Percentiles rank a stretch among this genome's conserved stretches.
Evolutionary conservation across 2,797 vertebrate genomes (phyloP).

Genomic region (Siniperca obscura): DNA sequence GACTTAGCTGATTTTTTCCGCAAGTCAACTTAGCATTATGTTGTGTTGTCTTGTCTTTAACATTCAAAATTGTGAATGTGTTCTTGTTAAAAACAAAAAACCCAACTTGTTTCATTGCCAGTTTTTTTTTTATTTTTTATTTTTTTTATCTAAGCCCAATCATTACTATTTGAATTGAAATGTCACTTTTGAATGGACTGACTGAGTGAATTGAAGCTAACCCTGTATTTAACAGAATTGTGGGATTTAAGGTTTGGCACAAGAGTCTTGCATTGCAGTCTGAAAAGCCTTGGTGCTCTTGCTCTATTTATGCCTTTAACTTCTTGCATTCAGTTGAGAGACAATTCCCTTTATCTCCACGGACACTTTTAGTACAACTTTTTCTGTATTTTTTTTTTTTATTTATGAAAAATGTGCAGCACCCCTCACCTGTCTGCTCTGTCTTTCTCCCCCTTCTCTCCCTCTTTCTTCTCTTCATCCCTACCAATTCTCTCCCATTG

Average conservation of each 20-base stretch:
- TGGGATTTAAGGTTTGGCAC: neutral
- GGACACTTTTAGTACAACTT: neutral
- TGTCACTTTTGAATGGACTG: neutral
- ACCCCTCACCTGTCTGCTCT: constrained; percentile 43
- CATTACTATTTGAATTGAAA: neutral
- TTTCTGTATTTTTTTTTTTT: constrained; percentile 17
- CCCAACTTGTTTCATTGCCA: neutral
- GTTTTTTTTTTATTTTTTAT: neutral
- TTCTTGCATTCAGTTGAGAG: neutral
- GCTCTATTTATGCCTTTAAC: neutral
- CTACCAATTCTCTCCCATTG: neutral
- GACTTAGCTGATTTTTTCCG: neutral
- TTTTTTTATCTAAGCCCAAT: neutral
- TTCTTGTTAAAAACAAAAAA: neutral
- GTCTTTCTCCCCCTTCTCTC: constrained; percentile 19
- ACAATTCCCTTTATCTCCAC: neutral
- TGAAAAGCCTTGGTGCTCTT: neutral
- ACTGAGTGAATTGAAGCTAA: neutral
- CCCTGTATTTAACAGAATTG: neutral
- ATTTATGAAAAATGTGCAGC: constrained; percentile 1
- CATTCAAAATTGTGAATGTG: neutral
- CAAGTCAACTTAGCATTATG: neutral
- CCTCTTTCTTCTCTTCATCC: neutral
- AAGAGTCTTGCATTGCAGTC: neutral
- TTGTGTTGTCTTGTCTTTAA: constrained; percentile 2